Base-by-base conservation (phyloP, 2,113 vertebrate genomes). In the Chamaetylas fuelleborni region DNA sequence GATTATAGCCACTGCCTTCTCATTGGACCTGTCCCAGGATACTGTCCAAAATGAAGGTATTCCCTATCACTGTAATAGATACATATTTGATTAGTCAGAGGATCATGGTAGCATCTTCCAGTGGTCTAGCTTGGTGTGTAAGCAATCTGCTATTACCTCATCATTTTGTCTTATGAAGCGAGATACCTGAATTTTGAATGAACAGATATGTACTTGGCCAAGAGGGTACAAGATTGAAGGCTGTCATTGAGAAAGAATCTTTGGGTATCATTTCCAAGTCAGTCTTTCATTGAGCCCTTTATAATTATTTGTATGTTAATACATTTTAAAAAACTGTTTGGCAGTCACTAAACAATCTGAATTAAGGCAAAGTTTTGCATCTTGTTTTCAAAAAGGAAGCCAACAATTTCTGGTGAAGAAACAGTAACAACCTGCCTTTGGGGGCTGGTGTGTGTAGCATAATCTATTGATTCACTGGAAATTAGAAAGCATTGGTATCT, bases 381-480 rank as follows among this genome's bases (percentile, higher is more conserved):
- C 86, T 84, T 71, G 38, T 91, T 93, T 94, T 83, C 60, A 78
- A 54, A 83, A 91, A 90, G 24, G 31, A 94, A 92, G 77, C 64
- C 80, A 94, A 43, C 28, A 78, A 31, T 74, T 91, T 94, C 72
- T 73, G 34, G 18, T 71, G 65, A 92, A 84, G 81, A 88, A 95
- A 67, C 11, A 74, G 88, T 70, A 83, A 47, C 56, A 92, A 66
- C 25, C 51, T 92, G 88, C 72, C 72, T 92, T 94, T 88, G 65
- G 77, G 71, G 67, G 53, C n/a, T 88, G 82, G 85, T 86, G 80
- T 93, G 72, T 91, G 47, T 74, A 81, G 60, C 77, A 73, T 83
- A 92, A 86, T 83, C 88, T 93, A 88, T 93, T 93, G 91, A 88
- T 96, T 78, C 76, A 62, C 69, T 88, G 51, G 48, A 93, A 94